phyloP scores from a whole-genome alignment of 2,113 vertebrate genomes.

The Tetrax tetrax region DNA sequence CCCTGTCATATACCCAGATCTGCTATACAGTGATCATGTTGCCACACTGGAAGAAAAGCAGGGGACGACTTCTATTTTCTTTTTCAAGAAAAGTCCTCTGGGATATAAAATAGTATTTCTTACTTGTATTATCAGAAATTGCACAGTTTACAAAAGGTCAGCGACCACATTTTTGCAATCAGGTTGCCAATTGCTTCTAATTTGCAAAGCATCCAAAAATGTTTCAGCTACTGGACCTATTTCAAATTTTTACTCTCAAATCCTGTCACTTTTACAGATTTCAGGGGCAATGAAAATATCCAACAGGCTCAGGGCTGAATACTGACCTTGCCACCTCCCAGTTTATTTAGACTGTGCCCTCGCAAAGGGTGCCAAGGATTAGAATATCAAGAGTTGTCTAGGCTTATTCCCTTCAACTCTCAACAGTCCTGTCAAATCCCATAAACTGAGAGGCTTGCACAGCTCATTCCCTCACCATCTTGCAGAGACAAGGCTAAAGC shows the following conservation, averaged over 20 bases:
- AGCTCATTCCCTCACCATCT: not conserved
- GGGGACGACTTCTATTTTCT: not conserved
- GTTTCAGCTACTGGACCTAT: not conserved
- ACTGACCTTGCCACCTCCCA: not conserved
- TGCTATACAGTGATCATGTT: not conserved
- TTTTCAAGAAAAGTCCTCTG: not conserved
- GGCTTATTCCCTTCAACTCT: not conserved
- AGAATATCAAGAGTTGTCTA: not conserved
- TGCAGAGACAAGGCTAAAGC: not conserved
- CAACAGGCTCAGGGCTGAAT: not conserved
- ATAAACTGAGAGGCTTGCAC: not conserved
- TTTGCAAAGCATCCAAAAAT: conserved; percentile 4
- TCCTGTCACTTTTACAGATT: not conserved
- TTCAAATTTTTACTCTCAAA: not conserved
- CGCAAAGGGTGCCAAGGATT: not conserved
- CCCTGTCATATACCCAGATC: not conserved
- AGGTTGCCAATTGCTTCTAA: not conserved
- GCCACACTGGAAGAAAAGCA: not conserved
- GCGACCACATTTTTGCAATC: not conserved
- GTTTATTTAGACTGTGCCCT: not conserved
- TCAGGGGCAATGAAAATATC: not conserved
- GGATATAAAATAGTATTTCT: not conserved
- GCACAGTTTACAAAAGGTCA: not conserved
- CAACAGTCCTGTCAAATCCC: not conserved
- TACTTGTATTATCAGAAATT: not conserved